Conservation (phyloP, 1,140 invertebrate species). For the Aplysia californica region DNA sequence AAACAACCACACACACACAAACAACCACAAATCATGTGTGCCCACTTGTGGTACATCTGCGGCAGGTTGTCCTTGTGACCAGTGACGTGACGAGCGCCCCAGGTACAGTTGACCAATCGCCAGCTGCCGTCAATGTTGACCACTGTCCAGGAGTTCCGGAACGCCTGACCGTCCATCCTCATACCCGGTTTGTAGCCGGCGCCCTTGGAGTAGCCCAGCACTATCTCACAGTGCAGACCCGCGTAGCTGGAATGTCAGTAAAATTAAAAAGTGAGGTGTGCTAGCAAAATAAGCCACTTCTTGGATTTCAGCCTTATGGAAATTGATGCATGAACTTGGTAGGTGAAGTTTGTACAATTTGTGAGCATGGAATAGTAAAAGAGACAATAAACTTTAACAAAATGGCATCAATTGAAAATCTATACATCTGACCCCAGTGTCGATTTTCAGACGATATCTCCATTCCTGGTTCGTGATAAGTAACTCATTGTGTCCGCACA, state of each 20-base stretch:
- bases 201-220: slow-evolving; percentile 98
- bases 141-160: slow-evolving; percentile 65
- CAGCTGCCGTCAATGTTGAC: slow-evolving; percentile 62
- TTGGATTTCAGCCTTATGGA: too few relatives aligned
- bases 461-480: too few relatives aligned
- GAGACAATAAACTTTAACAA: too few relatives aligned
- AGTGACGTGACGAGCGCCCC: slow-evolving; percentile 68
- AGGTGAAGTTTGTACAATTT: too few relatives aligned
- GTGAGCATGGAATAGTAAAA: too few relatives aligned
- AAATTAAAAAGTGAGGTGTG: too few relatives aligned
- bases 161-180: slow-evolving; percentile 96
- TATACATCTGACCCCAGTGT: too few relatives aligned
- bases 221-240: slow-evolving; percentile 97
- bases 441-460: too few relatives aligned
- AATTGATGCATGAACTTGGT: too few relatives aligned
- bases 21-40: neutral
- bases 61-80: slow-evolving; percentile 62
- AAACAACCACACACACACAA: neutral
- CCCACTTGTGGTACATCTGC: slow-evolving; percentile 57
- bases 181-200: slow-evolving; percentile 98
- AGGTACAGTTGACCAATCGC: slow-evolving; percentile 68
- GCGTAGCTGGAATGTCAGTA: slow-evolving; percentile 81
- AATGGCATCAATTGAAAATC: too few relatives aligned
- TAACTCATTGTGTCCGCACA: too few relatives aligned
- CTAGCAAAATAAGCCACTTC: too few relatives aligned